Base-by-base conservation (phyloP, 2,888 invertebrate genomes). In the Drosophila aldrichi region DNA sequence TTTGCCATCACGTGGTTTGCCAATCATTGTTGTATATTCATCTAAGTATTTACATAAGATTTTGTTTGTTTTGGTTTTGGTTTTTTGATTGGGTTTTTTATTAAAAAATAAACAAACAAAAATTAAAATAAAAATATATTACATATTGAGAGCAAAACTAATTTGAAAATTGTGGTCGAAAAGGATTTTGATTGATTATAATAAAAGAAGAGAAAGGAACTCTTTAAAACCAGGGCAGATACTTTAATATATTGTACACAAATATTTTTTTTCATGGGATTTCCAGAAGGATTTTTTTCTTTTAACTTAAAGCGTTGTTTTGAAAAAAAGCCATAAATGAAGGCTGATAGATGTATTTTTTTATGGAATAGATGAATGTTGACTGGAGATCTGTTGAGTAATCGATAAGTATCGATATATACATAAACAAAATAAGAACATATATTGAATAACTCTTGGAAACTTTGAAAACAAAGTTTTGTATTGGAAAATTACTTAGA, bases 21-120 rank as follows among this genome's bases (percentile, higher is more conserved):
- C 93, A 92, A 93, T 92, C 92, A 93, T 92, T 78, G 93, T 91
- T 77, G 92, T 92, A 89, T 92, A 93, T 85, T 93, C 93, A 92
- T 93, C 93, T 93, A 79, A 70, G 77, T 77, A 92, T 91, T 91
- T 91, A 90, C 82, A 88, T 76, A 82, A 82, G 70, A 90, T 79
- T 76, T 76, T 48, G 6, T 14, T 22, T 46, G 6, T 16, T 14
- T 48, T 25, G 16, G n/a, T n/a, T 48, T 32, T 52, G 16, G 36
- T 22, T 48, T 79, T 82, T 86, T 81, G 81, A 65, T 87, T 86
- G 69, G 74, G 67, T 74, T 74, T 66, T 18, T 69, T 57, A 63
- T 63, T 72, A 54, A 12, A 64, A 66, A 70, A 32, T 38, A 77
- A 60, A 63, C 2, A 22, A 22, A 22, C 2, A 22, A 22, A 22